phyloP scores from a whole-genome alignment of 2,113 vertebrate species.

The Macroglossus sobrinus region DNA sequence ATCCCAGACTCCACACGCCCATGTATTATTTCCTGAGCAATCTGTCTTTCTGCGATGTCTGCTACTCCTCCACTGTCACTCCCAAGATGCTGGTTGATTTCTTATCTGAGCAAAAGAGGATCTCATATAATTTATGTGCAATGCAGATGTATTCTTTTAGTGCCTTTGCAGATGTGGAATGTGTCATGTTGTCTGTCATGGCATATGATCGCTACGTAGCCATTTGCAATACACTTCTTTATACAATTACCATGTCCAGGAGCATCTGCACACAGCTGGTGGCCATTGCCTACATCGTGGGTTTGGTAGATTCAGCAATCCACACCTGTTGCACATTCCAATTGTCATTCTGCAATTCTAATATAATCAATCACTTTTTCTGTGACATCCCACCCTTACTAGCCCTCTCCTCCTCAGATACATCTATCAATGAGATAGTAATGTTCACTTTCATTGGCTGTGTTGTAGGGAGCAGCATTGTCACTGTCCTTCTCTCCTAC shows the following conservation, averaged over 20 bases:
- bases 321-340: background rate
- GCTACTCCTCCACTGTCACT: conserved; percentile 54
- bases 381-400: conserved; percentile 63
- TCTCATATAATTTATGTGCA: conserved; percentile 45
- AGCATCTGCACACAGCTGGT: background rate
- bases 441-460: conserved; percentile 26
- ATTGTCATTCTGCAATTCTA: conserved; percentile 46
- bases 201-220: conserved; percentile 67
- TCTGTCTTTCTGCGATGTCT: conserved; percentile 57
- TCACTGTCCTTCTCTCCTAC: conserved; percentile 59
- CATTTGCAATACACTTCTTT: conserved; percentile 68
- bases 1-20: conserved; percentile 27
- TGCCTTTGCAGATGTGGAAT: conserved; percentile 52
- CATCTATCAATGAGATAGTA: conserved; percentile 4
- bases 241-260: conserved; percentile 35
- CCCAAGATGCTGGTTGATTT: conserved; percentile 63
- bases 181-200: conserved; percentile 65
- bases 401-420: conserved; percentile 38
- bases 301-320: conserved; percentile 25
- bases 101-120: conserved; percentile 32
- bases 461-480: conserved; percentile 49
- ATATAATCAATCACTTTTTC: conserved; percentile 61
- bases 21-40: conserved; percentile 67
- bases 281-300: background rate
- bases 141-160: conserved; percentile 63